Percentiles rank a stretch among this genome's conserved stretches.
phyloP scores from a whole-genome alignment of 2,113 vertebrate species.

The Sebastes fasciatus region DNA sequence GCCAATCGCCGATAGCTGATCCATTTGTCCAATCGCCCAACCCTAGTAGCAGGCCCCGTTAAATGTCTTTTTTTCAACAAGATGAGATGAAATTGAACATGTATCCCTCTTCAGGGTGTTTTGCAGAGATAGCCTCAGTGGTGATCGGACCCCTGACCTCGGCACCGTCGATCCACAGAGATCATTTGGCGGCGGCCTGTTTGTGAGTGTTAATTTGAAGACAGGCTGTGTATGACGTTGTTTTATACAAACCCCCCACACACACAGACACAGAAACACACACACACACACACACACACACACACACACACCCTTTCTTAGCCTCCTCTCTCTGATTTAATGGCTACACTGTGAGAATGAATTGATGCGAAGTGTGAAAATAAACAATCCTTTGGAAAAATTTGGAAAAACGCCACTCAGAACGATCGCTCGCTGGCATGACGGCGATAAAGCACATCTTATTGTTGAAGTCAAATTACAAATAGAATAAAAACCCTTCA shows the following conservation, averaged over 20 bases:
- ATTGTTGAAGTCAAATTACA: background rate
- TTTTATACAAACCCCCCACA: background rate
- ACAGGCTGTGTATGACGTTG: slow-evolving; percentile 1
- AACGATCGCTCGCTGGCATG: slow-evolving; percentile 7
- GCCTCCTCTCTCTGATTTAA: slow-evolving; percentile 3
- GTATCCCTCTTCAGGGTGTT: background rate
- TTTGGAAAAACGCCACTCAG: background rate
- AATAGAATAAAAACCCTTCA: background rate
- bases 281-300: background rate
- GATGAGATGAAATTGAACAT: background rate
- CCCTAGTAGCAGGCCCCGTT: background rate
- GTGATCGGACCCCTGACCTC: background rate
- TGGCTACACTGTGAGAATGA: slow-evolving; percentile 22
- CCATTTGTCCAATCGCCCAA: too few species aligned
- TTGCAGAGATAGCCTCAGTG: background rate
- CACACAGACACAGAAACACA: background rate
- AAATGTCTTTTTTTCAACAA: slow-evolving; percentile 10
- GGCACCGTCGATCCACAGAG: background rate
- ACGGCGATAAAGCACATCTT: slow-evolving; percentile 32
- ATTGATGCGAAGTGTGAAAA: background rate
- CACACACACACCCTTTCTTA: background rate
- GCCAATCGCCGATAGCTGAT: too few species aligned
- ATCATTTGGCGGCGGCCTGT: background rate
- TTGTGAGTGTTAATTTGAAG: slow-evolving; percentile 10
- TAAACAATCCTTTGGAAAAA: background rate